Percentiles rank a stretch among this genome's conserved stretches.
Evolutionary conservation across 2,888 invertebrate genomes (phyloP).

Genomic region (Himalopsyche japonica): DNA sequence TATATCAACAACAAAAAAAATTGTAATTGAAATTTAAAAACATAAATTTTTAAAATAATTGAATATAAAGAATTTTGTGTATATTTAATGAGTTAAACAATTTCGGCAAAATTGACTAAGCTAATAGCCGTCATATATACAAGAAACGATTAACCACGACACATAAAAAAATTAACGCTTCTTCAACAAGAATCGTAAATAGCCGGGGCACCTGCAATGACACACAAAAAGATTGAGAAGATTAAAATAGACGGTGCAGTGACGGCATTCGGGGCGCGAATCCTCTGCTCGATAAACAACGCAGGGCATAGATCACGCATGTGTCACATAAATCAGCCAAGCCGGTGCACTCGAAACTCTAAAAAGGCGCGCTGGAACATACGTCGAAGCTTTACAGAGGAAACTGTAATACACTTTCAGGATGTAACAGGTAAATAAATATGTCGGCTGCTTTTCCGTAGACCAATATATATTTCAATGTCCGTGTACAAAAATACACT

Average conservation of each 20-base stretch:
- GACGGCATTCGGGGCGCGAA: not conserved
- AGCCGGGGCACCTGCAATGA: not conserved
- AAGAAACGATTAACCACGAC: too few species aligned
- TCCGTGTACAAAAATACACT: too few species aligned
- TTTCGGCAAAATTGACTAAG: too few species aligned
- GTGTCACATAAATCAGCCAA: not conserved
- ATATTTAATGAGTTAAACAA: too few species aligned
- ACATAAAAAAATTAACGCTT: not conserved
- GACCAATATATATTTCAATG: too few species aligned
- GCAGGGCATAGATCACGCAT: not conserved
- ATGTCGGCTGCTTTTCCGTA: not conserved
- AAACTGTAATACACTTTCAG: not conserved
- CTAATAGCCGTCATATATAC: too few species aligned
- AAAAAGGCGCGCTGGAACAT: not conserved
- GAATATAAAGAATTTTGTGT: too few species aligned
- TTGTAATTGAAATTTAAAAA: too few species aligned
- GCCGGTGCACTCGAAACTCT: not conserved
- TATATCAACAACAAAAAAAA: too few species aligned
- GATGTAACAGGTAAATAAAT: not conserved
- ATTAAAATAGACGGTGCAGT: not conserved
- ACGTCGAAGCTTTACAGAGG: not conserved
- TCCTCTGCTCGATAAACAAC: not conserved
- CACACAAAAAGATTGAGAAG: not conserved
- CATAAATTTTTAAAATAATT: too few species aligned
- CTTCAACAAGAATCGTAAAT: not conserved